phyloP scores from a whole-genome alignment of 2,888 invertebrate species.

The Caenorhabditis japonica region DNA sequence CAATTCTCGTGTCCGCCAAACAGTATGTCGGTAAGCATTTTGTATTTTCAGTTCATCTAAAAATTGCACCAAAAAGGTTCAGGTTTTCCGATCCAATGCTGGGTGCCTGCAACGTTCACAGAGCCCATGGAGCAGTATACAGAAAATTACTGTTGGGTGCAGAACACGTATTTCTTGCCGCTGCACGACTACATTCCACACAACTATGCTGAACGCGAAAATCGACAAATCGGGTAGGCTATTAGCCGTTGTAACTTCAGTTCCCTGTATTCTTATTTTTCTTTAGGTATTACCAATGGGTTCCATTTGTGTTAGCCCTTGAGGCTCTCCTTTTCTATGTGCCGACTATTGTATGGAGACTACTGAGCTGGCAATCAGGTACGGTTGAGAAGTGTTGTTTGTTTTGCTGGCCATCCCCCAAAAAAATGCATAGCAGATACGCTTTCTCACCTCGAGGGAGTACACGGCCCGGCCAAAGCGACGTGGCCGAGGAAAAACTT shows the following conservation, averaged over 20 bases:
- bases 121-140: slow-evolving; percentile 78
- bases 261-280: neutral
- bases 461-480: too few species aligned
- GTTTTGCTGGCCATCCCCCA: too few species aligned
- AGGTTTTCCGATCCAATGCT: slow-evolving; percentile 77
- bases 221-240: slow-evolving; percentile 76
- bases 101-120: slow-evolving; percentile 78
- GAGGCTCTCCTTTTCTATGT: slow-evolving; percentile 77
- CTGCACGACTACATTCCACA: slow-evolving; percentile 77
- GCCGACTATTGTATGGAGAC: slow-evolving; percentile 77
- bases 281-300: slow-evolving; percentile 72
- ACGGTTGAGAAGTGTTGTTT: slow-evolving; percentile 3
- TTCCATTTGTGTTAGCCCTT: slow-evolving; percentile 76
- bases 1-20: slow-evolving; percentile 76
- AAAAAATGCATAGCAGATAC: too few species aligned
- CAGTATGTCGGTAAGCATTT: slow-evolving; percentile 74
- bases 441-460: slow-evolving; percentile 47
- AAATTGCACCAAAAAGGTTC: slow-evolving; percentile 3
- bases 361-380: slow-evolving; percentile 77
- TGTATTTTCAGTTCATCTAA: neutral
- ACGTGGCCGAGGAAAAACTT: too few species aligned
- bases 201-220: slow-evolving; percentile 74
- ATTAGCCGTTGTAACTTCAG: too few species aligned
- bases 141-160: slow-evolving; percentile 78
- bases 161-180: slow-evolving; percentile 77